Base-by-base conservation (phyloP, 1,140 invertebrate genomes). In the Lepidurus packardi region DNA sequence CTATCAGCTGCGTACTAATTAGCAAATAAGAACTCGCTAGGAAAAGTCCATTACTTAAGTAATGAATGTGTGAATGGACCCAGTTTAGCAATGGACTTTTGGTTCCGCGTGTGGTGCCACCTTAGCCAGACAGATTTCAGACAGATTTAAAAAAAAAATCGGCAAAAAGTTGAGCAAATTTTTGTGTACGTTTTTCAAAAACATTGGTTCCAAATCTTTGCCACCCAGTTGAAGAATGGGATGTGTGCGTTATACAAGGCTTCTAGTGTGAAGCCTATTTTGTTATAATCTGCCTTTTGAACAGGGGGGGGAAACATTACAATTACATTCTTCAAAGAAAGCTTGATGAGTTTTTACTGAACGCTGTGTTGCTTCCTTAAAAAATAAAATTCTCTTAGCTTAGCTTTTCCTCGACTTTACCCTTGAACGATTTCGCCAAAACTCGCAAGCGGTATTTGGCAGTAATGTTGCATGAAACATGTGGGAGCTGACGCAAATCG, bases 1-100 rank as follows among this genome's bases (percentile, higher is more conserved):
- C 85, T 99, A 99, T 86, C 97, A 99, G 84, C 86, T 99, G 80
- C 90, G 98, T 84, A 99, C 96, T 79, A 95, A 95, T 87, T 97
- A 89, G 81, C 41, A 73, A 77, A 47, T 24, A 78, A 11, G 44
- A 45, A 77, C 42, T 41, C 25, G 45, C 77, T 34, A 73, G 77
- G 53, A 65, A 34, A 65, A 65, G 53, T 65, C 53, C 53, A 65
- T 65, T 65, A 65, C 53, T 65, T 65, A 65, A 65, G 13, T 13
- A 65, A 65, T 7, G 53, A 65, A 16, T 65, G 21, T 65, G 53
- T 65, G 53, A 65, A 65, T 65, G 53, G 53, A 65, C 53, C 53
- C 16, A 65, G 53, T 16, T 65, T 65, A 65, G 53, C 53, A 65
- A 13, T 65, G 53, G 13, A 65, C 53, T n/a, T 65, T 65, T 13